Percentiles rank a stretch among this genome's conserved stretches.
Conservation (phyloP, 2,113 vertebrate species). For the Puntigrus tetrazona region DNA sequence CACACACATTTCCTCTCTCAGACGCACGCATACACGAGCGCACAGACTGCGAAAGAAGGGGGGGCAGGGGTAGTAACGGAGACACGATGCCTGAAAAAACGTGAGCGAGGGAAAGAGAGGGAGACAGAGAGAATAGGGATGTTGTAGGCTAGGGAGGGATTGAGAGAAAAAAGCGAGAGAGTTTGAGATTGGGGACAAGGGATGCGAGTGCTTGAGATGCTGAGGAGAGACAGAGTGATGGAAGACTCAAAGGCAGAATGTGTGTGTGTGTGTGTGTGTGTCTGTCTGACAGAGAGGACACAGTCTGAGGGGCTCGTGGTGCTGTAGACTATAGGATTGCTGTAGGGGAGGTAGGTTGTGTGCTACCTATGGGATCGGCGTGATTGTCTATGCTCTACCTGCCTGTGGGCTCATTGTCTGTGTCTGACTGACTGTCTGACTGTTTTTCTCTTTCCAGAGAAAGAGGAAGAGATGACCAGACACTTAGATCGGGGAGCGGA, state of each 20-base stretch:
- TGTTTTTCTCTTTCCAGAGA: conserved; percentile 44
- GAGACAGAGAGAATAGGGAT: conserved; percentile 45
- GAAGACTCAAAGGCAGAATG: conserved; percentile 40
- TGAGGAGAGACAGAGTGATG: conserved; percentile 48
- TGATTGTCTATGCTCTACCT: conserved; percentile 70
- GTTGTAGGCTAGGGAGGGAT: conserved; percentile 61
- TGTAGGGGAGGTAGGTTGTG: conserved; percentile 64
- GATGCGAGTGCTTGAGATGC: conserved; percentile 52
- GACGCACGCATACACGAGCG: conserved; percentile 49
- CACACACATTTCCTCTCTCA: conserved; percentile 52
- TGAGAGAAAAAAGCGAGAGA: conserved; percentile 57
- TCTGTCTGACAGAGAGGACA: conserved; percentile 36
- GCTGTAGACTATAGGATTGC: conserved; percentile 65
- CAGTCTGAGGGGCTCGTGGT: conserved; percentile 42
- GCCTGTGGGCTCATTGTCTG: conserved; percentile 69
- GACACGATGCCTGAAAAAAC: conserved; percentile 69
- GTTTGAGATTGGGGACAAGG: conserved; percentile 48
- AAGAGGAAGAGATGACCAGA: conserved; percentile 30
- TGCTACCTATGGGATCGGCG: conserved; percentile 71
- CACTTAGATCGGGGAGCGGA: conserved; percentile 1
- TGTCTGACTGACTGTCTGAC: conserved; percentile 52
- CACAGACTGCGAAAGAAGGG: conserved; percentile 64
- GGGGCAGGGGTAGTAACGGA: conserved; percentile 59
- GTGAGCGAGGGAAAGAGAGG: conserved; percentile 62
- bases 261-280: conserved; percentile 47